Evolutionary conservation across 1,140 invertebrate genomes (phyloP), one percentile per base, ranked within the genome.

Genomic region (Caenorhabditis briggsae): DNA sequence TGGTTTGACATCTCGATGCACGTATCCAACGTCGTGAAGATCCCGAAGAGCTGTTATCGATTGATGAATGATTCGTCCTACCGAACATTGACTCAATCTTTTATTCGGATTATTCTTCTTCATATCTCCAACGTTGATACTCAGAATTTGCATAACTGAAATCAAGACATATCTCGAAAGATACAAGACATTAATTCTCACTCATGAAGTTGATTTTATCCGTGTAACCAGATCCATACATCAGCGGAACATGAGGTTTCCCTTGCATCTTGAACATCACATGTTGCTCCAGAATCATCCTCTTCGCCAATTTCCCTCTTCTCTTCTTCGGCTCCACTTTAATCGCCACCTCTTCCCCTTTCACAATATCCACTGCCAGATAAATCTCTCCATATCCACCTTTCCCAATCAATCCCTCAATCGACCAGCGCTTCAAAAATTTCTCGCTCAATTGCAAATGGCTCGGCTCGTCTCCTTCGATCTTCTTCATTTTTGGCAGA

Each of bases 381-480:
- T 99, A 99, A 89, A 99, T 99, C 94, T 99, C 97, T n/a, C 98
- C 98, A 94, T 99, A 99, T 11, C 98, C 98, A 83, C 98, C 98
- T 78, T 97, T 97, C 41, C 97, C 97, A 91, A 98, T 97, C 94
- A 98, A 97, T 90, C 95, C 95, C 78, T 90, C 56, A 46, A 89
- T 88, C 11, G 46, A 74, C 88, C 88, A 89, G 16, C 88, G 78
- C 20, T 89, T 78, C 50, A 87, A 43, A 33, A 90, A 65, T 18
- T 48, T 65, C 23, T 87, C 83, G n/a, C 53, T 78, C 46, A 78
- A 25, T 11, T 23, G 70, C 70, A 78, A 78, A 50, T 78, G 70
- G 23, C 70, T 53, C n/a, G 70, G 70, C n/a, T 78, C 70, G 50
- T 78, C 70, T 12, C n/a, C 12, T 43, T 78, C 70, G 12, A 78